Evolutionary conservation across 2,113 vertebrate species (phyloP), one percentile per base, ranked within the genome.

Genomic region (Maccullochella peelii): DNA sequence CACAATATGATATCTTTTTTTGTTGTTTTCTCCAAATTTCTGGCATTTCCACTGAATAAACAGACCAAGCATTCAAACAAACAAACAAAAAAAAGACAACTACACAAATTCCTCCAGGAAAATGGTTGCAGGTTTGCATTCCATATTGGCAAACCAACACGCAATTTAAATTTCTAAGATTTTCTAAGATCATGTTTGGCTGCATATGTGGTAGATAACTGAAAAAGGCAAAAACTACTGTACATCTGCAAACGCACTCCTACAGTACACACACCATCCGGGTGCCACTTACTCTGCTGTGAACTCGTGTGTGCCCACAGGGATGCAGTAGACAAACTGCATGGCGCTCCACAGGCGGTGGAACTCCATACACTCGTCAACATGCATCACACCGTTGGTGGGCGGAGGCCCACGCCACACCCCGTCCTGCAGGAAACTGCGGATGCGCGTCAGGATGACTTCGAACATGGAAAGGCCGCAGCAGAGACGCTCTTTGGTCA

Each of bases 241-340:
- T 40, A 23, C 47, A 4, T 15, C 20, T 3, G 6, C n/a, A 57
- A 58, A 59, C 6, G 0, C 57, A 25, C 55, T 40, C 16, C n/a
- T 6, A 18, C 55, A 9, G 20, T 0, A 50, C 30, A 57, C n/a
- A 73, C 76, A 65, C 6, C 40, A 25, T 33, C 23, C 63, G 18
- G 52, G 16, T 1, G 20, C 1, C 61, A 97, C 98, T 95, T 87
- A 99, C 98, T 99, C 98, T 44, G 98, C 98, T 0, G 98, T 99
- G 94, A 99, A 99, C 94, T 99, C 98, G 3, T 99, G 98, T 57
- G 98, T 99, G 79, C 98, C 98, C 83, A 99, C 98, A 0, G 98
- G 98, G 89, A 99, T 99, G 94, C 97, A 99, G 95, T 99, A 99
- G 14, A 99, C 98, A 8, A 99, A 99, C 94, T 99, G 98, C 98